phyloP scores from a whole-genome alignment of 2,888 invertebrate species.

The Gymnoscelis rufifasciata region DNA sequence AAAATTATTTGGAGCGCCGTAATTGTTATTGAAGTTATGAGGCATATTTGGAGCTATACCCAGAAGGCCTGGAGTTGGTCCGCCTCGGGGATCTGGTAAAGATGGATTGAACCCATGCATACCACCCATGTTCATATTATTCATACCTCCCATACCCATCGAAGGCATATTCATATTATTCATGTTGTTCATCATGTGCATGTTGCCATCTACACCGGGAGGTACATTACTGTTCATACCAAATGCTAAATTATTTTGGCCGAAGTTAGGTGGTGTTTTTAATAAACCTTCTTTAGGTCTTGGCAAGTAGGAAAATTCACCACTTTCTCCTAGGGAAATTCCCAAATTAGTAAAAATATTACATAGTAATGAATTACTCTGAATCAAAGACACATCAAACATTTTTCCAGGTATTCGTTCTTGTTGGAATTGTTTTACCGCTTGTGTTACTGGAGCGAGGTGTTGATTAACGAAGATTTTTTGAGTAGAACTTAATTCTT shows the following conservation, averaged over 20 bases:
- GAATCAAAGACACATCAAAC: slow-evolving; percentile 74
- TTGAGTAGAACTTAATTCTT: slow-evolving; percentile 84
- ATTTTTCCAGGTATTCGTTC: slow-evolving; percentile 75
- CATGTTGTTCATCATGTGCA: slow-evolving; percentile 47
- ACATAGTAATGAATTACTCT: slow-evolving; percentile 73
- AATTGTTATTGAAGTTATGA: slow-evolving; percentile 65
- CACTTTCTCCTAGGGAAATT: slow-evolving; percentile 78
- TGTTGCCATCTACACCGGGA: slow-evolving; percentile 53
- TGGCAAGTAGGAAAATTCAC: slow-evolving; percentile 72
- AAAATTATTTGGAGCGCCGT: slow-evolving; percentile 62
- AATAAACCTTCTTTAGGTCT: slow-evolving; percentile 70
- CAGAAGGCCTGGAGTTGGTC: slow-evolving; percentile 77
- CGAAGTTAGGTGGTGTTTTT: slow-evolving; percentile 65
- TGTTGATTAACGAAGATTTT: slow-evolving; percentile 86
- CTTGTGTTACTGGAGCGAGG: slow-evolving; percentile 80
- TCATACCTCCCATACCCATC: slow-evolving; percentile 67
- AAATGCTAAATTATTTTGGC: slow-evolving; percentile 55
- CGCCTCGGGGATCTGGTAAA: slow-evolving; percentile 68
- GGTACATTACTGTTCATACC: slow-evolving; percentile 51
- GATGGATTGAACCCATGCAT: slow-evolving; percentile 65
- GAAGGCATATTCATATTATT: slow-evolving; percentile 55
- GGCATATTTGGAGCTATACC: slow-evolving; percentile 79
- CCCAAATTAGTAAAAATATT: slow-evolving; percentile 82
- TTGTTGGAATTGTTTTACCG: slow-evolving; percentile 81
- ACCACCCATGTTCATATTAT: slow-evolving; percentile 61